A percentile compares a stretch with the other conserved stretches of the same genome.
Evolutionary conservation across 2,113 vertebrate species (phyloP).

Genomic region (Lophura nycthemera): DNA sequence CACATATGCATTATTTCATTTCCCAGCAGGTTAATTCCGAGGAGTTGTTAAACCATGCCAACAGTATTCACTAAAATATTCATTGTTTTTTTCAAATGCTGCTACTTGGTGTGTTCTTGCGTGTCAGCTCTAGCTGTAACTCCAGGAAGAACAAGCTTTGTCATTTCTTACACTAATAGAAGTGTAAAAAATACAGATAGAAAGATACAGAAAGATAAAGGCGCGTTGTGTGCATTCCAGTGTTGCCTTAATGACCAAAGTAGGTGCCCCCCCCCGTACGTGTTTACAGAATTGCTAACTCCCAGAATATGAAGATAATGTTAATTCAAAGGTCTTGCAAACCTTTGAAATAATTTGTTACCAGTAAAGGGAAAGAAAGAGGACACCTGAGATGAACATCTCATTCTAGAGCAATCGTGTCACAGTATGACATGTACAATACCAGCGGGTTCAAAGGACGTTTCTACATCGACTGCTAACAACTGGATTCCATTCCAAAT

Average conservation of each 20-base stretch:
- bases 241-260: neutral
- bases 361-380: neutral
- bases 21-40: neutral
- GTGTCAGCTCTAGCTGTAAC: neutral
- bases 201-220: too few species aligned
- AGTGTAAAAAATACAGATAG: too few species aligned
- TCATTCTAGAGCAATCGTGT: neutral
- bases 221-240: neutral
- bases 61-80: neutral
- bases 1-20: too few species aligned
- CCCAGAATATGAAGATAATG: neutral
- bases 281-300: neutral
- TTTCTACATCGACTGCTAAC: constrained; percentile 23
- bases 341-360: constrained; percentile 18
- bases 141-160: neutral
- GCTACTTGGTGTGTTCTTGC: neutral
- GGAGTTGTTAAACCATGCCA: neutral
- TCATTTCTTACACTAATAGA: neutral
- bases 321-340: too few species aligned
- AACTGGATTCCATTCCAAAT: neutral
- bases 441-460: neutral
- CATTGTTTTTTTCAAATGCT: neutral
- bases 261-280: neutral
- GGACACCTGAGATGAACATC: neutral
- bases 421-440: neutral